phyloP scores from a whole-genome alignment of 2,888 invertebrate genomes.

The Phytoseiulus persimilis region DNA sequence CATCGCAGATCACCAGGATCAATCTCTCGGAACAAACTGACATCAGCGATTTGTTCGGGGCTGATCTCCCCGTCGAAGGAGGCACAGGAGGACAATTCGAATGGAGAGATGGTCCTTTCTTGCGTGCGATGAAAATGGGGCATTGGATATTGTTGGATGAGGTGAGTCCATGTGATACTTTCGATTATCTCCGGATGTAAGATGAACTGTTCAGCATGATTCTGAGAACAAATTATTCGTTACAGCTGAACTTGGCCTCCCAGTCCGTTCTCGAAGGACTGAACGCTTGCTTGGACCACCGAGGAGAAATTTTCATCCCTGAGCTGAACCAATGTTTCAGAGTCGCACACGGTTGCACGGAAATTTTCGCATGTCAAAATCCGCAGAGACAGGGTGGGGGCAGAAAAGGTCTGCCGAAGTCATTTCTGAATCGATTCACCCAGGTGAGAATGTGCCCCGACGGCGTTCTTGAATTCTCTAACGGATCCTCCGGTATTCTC shows the following conservation, averaged over 20 bases:
- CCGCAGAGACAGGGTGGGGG: slow-evolving; percentile 91
- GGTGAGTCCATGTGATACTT: slow-evolving; percentile 48
- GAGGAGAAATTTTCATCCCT: slow-evolving; percentile 88
- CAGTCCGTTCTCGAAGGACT: slow-evolving; percentile 96
- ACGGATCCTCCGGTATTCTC: too few species aligned
- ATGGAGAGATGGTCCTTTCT: slow-evolving; percentile 91
- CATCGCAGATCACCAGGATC: slow-evolving; percentile 57
- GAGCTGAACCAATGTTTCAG: slow-evolving; percentile 79
- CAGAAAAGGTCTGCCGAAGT: slow-evolving; percentile 85
- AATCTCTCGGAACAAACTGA: slow-evolving; percentile 99
- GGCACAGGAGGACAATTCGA: slow-evolving; percentile 74
- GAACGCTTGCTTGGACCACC: slow-evolving; percentile 95
- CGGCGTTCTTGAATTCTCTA: too few species aligned
- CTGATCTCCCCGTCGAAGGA: slow-evolving; percentile 88
- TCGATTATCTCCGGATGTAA: background rate
- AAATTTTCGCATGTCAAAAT: slow-evolving; percentile 95
- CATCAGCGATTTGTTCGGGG: slow-evolving; percentile 92
- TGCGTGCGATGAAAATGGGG: slow-evolving; percentile 80
- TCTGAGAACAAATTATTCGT: slow-evolving; percentile 35
- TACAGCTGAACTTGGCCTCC: slow-evolving; percentile 80
- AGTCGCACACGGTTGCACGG: slow-evolving; percentile 61
- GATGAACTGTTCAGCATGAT: background rate
- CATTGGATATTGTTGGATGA: slow-evolving; percentile 97
- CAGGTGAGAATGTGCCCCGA: slow-evolving; percentile 64
- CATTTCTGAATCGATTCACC: slow-evolving; percentile 93